Evolutionary conservation across 2,888 invertebrate species (phyloP).

Genomic region (Synanthedon myopaeformis): DNA sequence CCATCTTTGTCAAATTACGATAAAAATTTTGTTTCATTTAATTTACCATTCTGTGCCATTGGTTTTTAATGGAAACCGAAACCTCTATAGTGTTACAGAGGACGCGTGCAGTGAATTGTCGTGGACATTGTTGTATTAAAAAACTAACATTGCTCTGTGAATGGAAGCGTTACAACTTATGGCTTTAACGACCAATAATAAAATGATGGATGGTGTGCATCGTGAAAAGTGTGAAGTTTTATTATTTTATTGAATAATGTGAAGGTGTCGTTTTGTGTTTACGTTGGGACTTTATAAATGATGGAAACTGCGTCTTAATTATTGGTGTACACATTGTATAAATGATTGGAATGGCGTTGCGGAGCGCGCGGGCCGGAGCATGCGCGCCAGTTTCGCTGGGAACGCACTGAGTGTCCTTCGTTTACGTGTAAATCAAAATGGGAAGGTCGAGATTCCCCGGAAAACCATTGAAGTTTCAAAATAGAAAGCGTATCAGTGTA

Average conservation of each 20-base stretch:
- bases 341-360: conserved; percentile 69
- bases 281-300: conserved; percentile 43
- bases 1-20: conserved; percentile 69
- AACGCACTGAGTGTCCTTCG: conserved; percentile 69
- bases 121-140: conserved; percentile 66
- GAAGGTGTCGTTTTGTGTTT: conserved; percentile 55
- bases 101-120: conserved; percentile 42
- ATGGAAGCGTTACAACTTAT: conserved; percentile 62
- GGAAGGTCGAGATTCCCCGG: conserved; percentile 89
- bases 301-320: conserved; percentile 67
- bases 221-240: conserved; percentile 60
- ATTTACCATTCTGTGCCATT: conserved; percentile 35
- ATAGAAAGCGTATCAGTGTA: conserved; percentile 87
- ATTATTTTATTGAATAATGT: conserved; percentile 57
- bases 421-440: conserved; percentile 74
- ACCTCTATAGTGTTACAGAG: conserved; percentile 28
- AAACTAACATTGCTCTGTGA: conserved; percentile 33
- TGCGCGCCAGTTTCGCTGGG: conserved; percentile 67
- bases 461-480: conserved; percentile 88
- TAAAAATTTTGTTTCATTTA: conserved; percentile 50
- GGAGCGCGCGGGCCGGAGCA: conserved; percentile 69
- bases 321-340: conserved; percentile 61
- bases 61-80: conserved; percentile 46
- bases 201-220: conserved; percentile 63
- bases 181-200: conserved; percentile 62